Evolutionary conservation across 2,797 vertebrate species (phyloP).

Genomic region (Lithobates sylvaticus): DNA sequence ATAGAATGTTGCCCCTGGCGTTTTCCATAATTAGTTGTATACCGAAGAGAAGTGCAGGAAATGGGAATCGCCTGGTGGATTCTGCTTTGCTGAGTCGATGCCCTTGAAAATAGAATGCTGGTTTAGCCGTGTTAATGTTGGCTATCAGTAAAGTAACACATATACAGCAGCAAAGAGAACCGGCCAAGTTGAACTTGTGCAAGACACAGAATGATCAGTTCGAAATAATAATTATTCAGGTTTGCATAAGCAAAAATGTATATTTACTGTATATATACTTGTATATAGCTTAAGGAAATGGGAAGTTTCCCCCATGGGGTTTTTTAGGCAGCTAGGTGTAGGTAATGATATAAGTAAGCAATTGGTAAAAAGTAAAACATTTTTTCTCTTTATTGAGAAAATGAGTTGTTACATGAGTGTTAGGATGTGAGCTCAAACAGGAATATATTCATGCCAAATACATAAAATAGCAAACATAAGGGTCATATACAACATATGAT

Average conservation of each 20-base stretch:
- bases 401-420: no score
- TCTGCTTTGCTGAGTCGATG: constrained; percentile 46
- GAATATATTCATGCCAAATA: no score
- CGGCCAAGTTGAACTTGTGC: neutral
- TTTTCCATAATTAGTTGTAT: constrained; percentile 56
- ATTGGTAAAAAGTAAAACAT: no score
- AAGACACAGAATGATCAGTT: neutral
- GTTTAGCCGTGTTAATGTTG: neutral
- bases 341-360: no score
- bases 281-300: no score
- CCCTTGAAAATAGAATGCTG: constrained; percentile 23
- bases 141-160: neutral
- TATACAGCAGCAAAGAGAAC: neutral
- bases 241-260: neutral
- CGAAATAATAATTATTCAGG: neutral
- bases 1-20: constrained; percentile 50
- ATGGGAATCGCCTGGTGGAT: constrained; percentile 37
- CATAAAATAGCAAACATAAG: no score
- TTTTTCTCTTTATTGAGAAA: no score
- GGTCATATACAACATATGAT: no score
- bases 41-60: constrained; percentile 35
- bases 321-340: no score
- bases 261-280: neutral
- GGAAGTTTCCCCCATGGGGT: no score
- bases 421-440: no score